Conservation (phyloP, 2,797 vertebrate genomes). For the Hydrocynus forskahlii region DNA sequence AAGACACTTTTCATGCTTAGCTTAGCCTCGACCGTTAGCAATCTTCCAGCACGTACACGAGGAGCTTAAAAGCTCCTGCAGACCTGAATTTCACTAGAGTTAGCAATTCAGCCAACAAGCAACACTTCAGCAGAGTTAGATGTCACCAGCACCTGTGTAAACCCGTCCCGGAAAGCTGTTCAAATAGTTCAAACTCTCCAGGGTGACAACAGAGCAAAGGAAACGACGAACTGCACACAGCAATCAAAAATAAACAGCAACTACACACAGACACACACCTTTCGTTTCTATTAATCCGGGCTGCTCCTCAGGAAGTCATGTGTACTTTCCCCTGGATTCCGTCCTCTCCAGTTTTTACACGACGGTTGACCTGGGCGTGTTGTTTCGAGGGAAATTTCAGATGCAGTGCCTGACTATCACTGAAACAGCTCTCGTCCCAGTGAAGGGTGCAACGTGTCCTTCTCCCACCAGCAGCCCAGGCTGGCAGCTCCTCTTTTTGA, state of each 20-base stretch:
- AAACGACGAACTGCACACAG: neutral
- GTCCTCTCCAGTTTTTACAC: neutral
- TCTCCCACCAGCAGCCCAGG: neutral
- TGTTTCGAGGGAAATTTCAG: constrained; percentile 7
- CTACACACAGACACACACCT: neutral
- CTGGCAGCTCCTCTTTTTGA: neutral
- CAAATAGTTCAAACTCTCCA: neutral
- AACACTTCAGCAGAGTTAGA: neutral
- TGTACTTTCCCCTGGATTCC: neutral
- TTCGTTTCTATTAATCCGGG: neutral
- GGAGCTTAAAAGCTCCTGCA: no score
- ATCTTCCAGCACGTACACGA: neutral
- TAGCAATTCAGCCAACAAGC: no score
- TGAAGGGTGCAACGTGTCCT: constrained; percentile 8
- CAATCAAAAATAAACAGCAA: neutral
- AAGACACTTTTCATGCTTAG: neutral
- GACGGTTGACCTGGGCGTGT: neutral
- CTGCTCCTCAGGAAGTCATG: neutral
- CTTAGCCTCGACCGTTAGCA: neutral
- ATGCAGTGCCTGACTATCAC: neutral
- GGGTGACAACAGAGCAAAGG: no score
- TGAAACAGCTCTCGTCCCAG: neutral
- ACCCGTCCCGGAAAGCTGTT: no score
- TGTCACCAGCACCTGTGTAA: neutral
- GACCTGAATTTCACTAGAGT: no score